Evolutionary conservation across 2,113 vertebrate species (phyloP).

Genomic region (Corythornis madagascariensis): DNA sequence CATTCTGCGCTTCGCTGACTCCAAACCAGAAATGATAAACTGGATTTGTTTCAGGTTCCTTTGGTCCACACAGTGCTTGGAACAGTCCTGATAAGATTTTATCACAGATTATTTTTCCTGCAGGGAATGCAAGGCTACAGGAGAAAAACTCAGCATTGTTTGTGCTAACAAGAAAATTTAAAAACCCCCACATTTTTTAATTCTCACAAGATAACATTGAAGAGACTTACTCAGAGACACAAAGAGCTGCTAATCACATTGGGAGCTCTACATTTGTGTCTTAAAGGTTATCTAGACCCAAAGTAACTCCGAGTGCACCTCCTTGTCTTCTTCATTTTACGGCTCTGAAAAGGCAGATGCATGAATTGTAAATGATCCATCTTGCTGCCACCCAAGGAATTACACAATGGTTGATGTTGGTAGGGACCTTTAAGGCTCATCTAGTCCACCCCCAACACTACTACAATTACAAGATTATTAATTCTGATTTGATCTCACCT

Average conservation of each 20-base stretch:
- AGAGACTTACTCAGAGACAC: background rate
- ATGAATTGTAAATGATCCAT: background rate
- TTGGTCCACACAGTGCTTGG: constrained; percentile 42
- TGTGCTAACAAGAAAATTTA: constrained; percentile 23
- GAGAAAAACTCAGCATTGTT: background rate
- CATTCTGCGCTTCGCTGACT: constrained; percentile 22
- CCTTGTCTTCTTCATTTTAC: background rate
- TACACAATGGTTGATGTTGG: background rate
- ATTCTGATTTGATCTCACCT: background rate
- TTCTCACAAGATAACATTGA: background rate
- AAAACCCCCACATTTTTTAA: background rate
- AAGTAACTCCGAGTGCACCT: background rate
- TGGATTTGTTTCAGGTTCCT: constrained; percentile 53
- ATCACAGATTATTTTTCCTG: constrained; percentile 21
- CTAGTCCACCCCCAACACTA: background rate
- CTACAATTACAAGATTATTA: background rate
- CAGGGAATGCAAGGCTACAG: constrained; percentile 18
- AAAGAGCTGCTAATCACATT: background rate
- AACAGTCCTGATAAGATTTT: constrained; percentile 52
- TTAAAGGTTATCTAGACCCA: constrained; percentile 8
- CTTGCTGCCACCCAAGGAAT: background rate
- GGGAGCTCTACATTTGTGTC: background rate
- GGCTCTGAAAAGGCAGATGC: background rate
- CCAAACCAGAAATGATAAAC: constrained; percentile 44
- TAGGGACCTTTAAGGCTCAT: background rate